Evolutionary conservation across 1,140 invertebrate genomes (phyloP), one percentile per base, ranked within the genome.

Genomic region (Drosophila pallidifrons): DNA sequence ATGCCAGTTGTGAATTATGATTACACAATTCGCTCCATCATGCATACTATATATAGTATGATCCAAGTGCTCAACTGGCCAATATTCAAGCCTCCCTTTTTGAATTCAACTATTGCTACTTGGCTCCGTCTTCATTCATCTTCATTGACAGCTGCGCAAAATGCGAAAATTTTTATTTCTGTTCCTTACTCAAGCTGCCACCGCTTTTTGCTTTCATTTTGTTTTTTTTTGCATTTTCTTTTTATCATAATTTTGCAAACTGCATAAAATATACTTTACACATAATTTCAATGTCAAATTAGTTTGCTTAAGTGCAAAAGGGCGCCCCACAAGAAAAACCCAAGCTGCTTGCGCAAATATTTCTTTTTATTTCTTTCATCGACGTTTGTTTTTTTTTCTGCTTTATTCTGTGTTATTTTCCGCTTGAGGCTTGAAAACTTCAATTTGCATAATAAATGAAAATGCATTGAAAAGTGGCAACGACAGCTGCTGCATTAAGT

Each of bases 361-460:
- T 52, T 64, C 16, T 81, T 82, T 59, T 70, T 75, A 16, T 38
- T 38, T 51, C 59, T 54, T 16, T 35, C 15, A 45, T 45, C 43
- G n/a, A 13, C 11, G 16, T 35, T 13, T 6, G 47, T 54, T 57
- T 68, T 63, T 70, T 61, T 16, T 60, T 43, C 2, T 57, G 11
- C 60, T 51, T 57, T 15, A 41, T 41, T 65, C 13, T 58, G 13
- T 41, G 32, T 20, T 35, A 35, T 59, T 43, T 51, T 38, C 1
- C 38, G 68, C 81, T 79, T 67, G 49, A 57, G 78, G 74, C 71
- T 66, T 75, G 61, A 69, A 81, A 88, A 80, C 83, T 81, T 88
- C 85, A 88, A 88, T 88, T 89, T 88, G 83, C 85, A 88, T 88
- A 88, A 88, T 88, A 88, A 89, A 88, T 88, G 83, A 88, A 88